phyloP scores from a whole-genome alignment of 2,797 vertebrate genomes.

The Aselliscus stoliczkanus region DNA sequence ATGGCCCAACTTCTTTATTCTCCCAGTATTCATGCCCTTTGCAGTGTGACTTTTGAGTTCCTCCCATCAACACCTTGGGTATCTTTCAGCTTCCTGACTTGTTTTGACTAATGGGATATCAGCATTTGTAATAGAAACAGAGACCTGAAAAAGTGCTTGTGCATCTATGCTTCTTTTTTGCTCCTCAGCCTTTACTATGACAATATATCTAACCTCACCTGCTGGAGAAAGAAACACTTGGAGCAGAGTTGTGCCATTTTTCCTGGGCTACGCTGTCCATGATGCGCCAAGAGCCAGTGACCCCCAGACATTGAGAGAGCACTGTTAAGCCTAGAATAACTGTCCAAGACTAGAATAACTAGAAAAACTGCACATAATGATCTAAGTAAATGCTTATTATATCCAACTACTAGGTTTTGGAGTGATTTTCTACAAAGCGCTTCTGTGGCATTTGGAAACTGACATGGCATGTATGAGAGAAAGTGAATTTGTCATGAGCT shows the following conservation, averaged over 20 bases:
- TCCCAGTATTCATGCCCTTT: not conserved
- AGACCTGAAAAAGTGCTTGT: not conserved
- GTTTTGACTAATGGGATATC: not conserved
- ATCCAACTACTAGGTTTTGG: not conserved
- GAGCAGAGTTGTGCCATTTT: accelerated
- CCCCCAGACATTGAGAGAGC: not conserved
- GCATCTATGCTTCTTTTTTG: not conserved
- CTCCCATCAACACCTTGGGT: not conserved
- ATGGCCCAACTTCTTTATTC: not conserved
- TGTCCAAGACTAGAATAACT: not conserved
- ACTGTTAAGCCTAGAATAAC: no score
- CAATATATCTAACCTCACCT: not conserved
- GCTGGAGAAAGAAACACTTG: not conserved
- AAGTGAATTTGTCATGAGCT: not conserved
- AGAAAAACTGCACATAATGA: not conserved
- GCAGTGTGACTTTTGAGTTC: not conserved
- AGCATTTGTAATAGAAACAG: not conserved
- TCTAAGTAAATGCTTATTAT: not conserved
- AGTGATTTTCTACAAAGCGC: not conserved
- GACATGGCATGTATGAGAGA: not conserved
- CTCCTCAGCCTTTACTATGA: not conserved
- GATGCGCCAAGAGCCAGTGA: not conserved
- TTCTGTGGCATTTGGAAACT: not conserved
- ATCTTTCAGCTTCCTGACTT: not conserved
- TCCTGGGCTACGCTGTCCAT: not conserved